phyloP scores from a whole-genome alignment of 2,888 invertebrate species.

The Caradrina kadenii region DNA sequence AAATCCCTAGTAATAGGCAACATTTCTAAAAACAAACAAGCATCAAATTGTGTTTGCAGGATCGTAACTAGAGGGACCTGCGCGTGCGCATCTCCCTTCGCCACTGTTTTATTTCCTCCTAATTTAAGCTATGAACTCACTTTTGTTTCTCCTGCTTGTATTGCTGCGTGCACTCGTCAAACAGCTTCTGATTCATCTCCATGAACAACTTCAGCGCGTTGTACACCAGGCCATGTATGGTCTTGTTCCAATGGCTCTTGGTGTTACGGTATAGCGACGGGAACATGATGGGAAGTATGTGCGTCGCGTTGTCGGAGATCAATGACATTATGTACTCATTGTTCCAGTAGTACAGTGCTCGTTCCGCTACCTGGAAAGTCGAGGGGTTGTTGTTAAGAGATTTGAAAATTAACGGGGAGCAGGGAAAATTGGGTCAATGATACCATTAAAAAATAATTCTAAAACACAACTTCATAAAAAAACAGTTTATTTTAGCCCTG shows the following conservation, averaged over 20 bases:
- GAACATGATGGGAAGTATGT: conserved; percentile 99
- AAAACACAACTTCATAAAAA: too few species aligned
- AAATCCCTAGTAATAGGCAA: too few species aligned
- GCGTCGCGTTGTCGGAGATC: conserved; percentile 99
- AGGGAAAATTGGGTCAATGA: too few species aligned
- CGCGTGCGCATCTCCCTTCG: too few species aligned
- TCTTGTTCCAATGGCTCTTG: conserved; percentile 99
- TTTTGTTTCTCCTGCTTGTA: conserved; percentile 96
- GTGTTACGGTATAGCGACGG: conserved; percentile 99
- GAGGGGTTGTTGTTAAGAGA: background rate
- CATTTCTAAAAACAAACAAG: too few species aligned
- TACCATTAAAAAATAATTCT: too few species aligned
- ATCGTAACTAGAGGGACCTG: too few species aligned
- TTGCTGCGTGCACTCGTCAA: conserved; percentile 99
- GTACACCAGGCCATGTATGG: conserved; percentile 99
- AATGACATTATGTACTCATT: conserved; percentile 99
- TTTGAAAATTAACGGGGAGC: background rate
- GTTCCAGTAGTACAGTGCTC: conserved; percentile 99
- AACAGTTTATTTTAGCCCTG: too few species aligned
- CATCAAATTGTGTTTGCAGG: too few species aligned
- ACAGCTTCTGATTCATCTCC: conserved; percentile 99
- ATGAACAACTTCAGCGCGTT: conserved; percentile 99
- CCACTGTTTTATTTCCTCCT: too few species aligned
- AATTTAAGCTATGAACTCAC: conserved; percentile 83
- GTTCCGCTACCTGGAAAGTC: conserved; percentile 97